These are phyloP conservation scores for Alcedo quadribrachys DNA, from an alignment of 2,797 vertebrate species.

Conservation along the genomic window DNA sequence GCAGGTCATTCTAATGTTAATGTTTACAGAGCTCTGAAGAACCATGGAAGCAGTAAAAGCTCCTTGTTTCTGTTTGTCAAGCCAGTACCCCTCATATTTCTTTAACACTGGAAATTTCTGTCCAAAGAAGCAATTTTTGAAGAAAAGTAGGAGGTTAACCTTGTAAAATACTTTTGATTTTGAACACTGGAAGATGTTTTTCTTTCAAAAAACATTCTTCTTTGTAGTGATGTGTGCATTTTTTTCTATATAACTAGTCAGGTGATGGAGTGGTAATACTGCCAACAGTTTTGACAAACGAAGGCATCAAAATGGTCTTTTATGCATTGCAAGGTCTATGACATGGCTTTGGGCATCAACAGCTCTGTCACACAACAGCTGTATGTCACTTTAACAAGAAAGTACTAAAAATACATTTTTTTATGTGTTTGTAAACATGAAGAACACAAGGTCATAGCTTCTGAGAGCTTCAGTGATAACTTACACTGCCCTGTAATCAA, in stretches of 20 bases:
- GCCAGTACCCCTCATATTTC: background rate
- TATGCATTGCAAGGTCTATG: background rate
- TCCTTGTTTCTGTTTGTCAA: background rate
- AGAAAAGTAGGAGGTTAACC: background rate
- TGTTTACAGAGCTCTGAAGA: constrained; percentile 37
- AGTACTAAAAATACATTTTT: background rate
- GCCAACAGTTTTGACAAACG: background rate
- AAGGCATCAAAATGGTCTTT: background rate
- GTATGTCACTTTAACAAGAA: background rate
- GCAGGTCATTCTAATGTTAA: constrained; percentile 9
- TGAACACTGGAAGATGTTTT: background rate
- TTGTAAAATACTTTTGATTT: background rate
- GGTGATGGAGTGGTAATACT: background rate
- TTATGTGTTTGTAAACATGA: background rate
- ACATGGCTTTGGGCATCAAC: background rate
- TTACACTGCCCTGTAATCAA: background rate
- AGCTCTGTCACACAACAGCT: background rate
- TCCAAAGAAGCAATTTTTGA: background rate
- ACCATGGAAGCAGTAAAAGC: background rate
- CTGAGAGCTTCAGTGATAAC: background rate
- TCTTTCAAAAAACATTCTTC: background rate
- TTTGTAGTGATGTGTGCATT: background rate
- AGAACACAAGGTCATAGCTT: background rate
- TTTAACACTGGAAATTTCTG: background rate
- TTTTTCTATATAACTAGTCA: background rate